Evolutionary conservation across 2,797 vertebrate species (phyloP).

Genomic region (Jordanella pulchra): DNA sequence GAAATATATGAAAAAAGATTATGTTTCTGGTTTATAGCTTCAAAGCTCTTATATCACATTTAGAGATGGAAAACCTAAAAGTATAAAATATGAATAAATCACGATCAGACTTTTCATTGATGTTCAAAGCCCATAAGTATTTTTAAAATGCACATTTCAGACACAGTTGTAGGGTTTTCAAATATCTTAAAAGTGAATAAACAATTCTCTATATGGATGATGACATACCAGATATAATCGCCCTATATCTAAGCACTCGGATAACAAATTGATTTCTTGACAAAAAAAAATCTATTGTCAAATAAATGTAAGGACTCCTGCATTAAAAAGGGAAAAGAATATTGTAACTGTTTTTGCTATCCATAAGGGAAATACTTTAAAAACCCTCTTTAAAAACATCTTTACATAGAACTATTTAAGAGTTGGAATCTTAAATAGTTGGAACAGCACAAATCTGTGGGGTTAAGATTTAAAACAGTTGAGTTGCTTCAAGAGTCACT

Average conservation of each 20-base stretch:
- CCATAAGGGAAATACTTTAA: not conserved
- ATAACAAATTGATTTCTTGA: not conserved
- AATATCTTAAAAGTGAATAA: not conserved
- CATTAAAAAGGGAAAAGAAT: not conserved
- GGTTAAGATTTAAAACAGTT: not conserved
- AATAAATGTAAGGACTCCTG: not conserved
- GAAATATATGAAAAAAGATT: not conserved
- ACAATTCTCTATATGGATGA: not conserved
- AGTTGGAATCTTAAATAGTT: not conserved
- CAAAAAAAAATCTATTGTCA: not conserved
- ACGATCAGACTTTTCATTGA: not conserved
- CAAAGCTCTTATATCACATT: not conserved
- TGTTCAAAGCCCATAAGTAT: not conserved
- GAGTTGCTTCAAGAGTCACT: not conserved
- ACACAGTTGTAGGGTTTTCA: not conserved
- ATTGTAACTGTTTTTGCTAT: not conserved
- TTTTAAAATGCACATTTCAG: not conserved
- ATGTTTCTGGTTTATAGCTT: not conserved
- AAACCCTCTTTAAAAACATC: not conserved
- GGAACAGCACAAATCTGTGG: not conserved
- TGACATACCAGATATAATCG: not conserved
- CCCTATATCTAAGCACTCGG: not conserved
- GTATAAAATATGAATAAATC: not conserved
- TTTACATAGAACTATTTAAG: not conserved
- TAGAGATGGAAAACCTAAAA: not conserved